Evolutionary conservation across 2,797 vertebrate genomes (phyloP).

Genomic region (Platalea minor): DNA sequence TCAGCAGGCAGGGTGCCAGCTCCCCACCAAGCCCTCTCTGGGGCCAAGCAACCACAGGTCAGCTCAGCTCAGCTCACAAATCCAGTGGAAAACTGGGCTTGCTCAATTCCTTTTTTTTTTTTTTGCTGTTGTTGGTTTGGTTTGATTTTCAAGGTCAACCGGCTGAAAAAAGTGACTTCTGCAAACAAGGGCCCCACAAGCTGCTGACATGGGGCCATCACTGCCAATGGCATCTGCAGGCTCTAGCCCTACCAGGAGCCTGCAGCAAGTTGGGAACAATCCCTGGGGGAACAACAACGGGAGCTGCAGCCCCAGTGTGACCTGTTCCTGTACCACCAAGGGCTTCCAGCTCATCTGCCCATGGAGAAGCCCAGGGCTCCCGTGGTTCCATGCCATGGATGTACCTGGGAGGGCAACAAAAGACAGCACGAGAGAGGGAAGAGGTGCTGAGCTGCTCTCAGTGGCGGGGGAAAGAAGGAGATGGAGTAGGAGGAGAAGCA

Average conservation of each 20-base stretch:
- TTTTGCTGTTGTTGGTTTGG: neutral
- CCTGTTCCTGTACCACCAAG: neutral
- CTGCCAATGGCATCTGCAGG: neutral
- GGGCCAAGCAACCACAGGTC: rapidly evolving
- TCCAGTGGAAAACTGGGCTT: neutral
- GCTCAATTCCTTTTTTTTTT: neutral
- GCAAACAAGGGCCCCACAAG: rapidly evolving
- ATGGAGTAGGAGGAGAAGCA: neutral
- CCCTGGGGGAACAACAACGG: too few relatives aligned
- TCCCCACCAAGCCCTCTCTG: neutral
- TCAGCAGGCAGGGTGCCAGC: neutral
- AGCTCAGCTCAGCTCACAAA: neutral
- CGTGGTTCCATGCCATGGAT: neutral
- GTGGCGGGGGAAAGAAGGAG: neutral
- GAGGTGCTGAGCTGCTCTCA: neutral
- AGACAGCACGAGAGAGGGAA: neutral
- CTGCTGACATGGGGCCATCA: neutral
- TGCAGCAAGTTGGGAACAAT: rapidly evolving
- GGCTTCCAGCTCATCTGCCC: neutral
- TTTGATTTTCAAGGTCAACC: neutral
- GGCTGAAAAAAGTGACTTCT: neutral
- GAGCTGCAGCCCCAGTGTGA: neutral
- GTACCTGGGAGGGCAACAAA: neutral
- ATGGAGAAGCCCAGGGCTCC: rapidly evolving
- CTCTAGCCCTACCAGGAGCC: neutral